These are phyloP conservation scores for Andrena hattorfiana DNA, from an alignment of 2,888 invertebrate genomes.

Conservation along the genomic window DNA sequence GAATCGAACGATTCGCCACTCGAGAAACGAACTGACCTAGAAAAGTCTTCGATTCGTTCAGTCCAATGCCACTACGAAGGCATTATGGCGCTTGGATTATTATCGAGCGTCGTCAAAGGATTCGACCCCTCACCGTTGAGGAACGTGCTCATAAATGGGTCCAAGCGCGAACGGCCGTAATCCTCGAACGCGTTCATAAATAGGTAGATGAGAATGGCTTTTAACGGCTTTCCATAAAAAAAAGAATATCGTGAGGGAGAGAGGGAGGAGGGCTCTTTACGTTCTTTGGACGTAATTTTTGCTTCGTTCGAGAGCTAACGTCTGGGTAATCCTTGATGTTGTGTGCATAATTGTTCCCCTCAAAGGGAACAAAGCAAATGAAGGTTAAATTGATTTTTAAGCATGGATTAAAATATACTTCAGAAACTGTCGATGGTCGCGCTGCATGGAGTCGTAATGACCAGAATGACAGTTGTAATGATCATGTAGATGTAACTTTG, in stretches of 20 bases:
- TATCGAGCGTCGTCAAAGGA: constrained; percentile 50
- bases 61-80: constrained; percentile 12
- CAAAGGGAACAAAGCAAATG: not conserved
- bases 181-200: constrained; percentile 47
- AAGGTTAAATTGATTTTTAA: not conserved
- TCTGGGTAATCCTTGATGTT: not conserved
- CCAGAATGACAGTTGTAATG: not conserved
- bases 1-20: not conserved
- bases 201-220: constrained; percentile 39
- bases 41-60: constrained; percentile 22
- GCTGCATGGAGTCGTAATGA: not conserved
- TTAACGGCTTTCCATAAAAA: constrained; percentile 45
- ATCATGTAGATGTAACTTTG: no score
- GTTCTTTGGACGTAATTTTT: constrained; percentile 20
- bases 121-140: constrained; percentile 18
- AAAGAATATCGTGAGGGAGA: constrained; percentile 25
- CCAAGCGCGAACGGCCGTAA: constrained; percentile 31
- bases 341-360: not conserved
- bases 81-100: constrained; percentile 41
- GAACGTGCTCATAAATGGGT: constrained; percentile 36
- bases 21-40: constrained; percentile 17
- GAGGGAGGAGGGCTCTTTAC: constrained; percentile 4
- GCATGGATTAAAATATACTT: not conserved
- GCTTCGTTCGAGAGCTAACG: not conserved
- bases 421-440: not conserved